These are phyloP conservation scores for Austrolebias charrua DNA, from an alignment of 2,797 vertebrate genomes.

Conservation along the genomic window DNA sequence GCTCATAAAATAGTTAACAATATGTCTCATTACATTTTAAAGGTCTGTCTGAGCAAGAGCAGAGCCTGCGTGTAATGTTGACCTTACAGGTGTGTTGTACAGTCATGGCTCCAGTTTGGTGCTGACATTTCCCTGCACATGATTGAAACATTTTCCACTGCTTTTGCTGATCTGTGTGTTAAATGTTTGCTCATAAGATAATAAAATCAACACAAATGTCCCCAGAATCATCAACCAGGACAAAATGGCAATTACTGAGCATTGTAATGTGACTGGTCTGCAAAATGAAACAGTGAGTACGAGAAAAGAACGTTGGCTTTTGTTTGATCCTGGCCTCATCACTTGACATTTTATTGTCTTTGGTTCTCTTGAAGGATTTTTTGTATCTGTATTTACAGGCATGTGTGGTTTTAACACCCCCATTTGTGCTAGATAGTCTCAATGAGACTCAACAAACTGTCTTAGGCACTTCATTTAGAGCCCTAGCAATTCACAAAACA, in stretches of 20 bases:
- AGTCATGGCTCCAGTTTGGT: slow-evolving; percentile 31
- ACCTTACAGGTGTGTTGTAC: slow-evolving; percentile 14
- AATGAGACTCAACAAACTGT: slow-evolving; percentile 10
- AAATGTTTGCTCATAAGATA: background rate
- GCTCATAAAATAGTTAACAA: slow-evolving; percentile 19
- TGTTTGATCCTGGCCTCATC: slow-evolving; percentile 17
- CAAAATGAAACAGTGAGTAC: slow-evolving; percentile 20
- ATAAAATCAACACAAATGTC: background rate
- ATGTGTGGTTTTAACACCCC: slow-evolving; percentile 31
- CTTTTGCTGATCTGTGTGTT: background rate
- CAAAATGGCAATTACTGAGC: slow-evolving; percentile 30
- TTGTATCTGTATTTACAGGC: slow-evolving; percentile 3
- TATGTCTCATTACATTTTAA: slow-evolving; percentile 51
- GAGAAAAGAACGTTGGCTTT: slow-evolving; percentile 37
- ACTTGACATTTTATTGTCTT: slow-evolving; percentile 48
- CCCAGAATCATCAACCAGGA: slow-evolving; percentile 1
- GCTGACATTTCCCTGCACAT: slow-evolving; percentile 8
- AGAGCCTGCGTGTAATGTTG: slow-evolving; percentile 42
- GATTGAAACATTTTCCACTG: background rate
- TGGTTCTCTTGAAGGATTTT: slow-evolving; percentile 20
- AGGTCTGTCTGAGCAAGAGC: slow-evolving; percentile 38
- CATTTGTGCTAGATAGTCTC: slow-evolving; percentile 17
- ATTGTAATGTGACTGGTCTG: slow-evolving; percentile 15
- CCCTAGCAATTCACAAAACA: slow-evolving; percentile 37
- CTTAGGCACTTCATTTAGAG: background rate